A percentile compares a stretch with the other conserved stretches of the same genome.
Evolutionary conservation across 2,113 vertebrate genomes (phyloP).

Genomic region (Cottus gobio): DNA sequence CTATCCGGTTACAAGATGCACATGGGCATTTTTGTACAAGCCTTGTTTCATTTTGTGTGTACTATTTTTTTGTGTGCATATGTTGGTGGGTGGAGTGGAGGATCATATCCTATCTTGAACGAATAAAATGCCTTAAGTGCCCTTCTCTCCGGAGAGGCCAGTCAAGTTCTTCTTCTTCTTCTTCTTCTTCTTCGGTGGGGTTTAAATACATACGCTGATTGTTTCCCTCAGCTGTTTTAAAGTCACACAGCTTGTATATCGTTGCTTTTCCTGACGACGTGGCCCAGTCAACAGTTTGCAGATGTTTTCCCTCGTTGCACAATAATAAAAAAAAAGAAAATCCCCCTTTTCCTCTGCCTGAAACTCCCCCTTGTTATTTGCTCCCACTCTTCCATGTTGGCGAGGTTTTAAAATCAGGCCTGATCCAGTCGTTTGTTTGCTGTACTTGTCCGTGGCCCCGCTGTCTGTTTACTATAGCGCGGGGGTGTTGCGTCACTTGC

Average conservation of each 20-base stretch:
- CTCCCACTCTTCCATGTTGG: conserved; percentile 32
- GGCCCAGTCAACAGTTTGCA: conserved; percentile 55
- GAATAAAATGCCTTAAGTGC: conserved; percentile 11
- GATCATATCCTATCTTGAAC: conserved; percentile 40
- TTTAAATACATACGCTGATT: background rate
- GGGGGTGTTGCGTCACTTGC: conserved; percentile 40
- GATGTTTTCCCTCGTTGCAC: conserved; percentile 44
- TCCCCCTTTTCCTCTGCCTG: background rate
- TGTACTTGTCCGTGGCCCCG: conserved; percentile 7
- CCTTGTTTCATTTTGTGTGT: conserved; percentile 26
- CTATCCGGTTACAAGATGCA: conserved; percentile 11
- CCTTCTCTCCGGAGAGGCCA: conserved; percentile 1
- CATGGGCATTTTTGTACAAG: background rate
- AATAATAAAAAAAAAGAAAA: conserved; percentile 10
- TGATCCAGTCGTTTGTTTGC: conserved; percentile 25
- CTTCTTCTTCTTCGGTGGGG: background rate
- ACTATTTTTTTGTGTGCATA: background rate
- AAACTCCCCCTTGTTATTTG: background rate
- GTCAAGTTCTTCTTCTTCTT: background rate
- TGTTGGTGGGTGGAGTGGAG: background rate
- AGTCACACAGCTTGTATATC: conserved; percentile 17
- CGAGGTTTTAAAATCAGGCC: background rate
- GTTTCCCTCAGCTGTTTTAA: conserved; percentile 9
- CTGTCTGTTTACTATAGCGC: conserved; percentile 40
- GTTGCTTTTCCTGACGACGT: conserved; percentile 41